Evolutionary conservation across 2,113 vertebrate genomes (phyloP).

Genomic region (Gavialis gangeticus): DNA sequence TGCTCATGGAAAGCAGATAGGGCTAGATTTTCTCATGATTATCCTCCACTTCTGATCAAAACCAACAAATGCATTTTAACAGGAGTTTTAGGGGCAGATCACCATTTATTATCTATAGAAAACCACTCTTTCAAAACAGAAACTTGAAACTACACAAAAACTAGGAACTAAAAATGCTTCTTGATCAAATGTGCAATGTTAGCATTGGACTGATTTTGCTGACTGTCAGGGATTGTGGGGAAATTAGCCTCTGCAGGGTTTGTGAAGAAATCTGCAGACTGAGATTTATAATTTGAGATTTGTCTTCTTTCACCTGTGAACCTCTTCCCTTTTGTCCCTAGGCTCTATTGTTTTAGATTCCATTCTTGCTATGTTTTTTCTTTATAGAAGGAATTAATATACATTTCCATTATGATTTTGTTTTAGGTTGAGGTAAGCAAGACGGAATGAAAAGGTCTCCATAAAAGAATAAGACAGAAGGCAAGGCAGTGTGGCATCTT

Average conservation of each 20-base stretch:
- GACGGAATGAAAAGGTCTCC: neutral
- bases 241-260: neutral
- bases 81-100: neutral
- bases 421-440: neutral
- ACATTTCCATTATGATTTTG: neutral
- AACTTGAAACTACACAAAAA: neutral
- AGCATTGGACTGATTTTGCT: neutral
- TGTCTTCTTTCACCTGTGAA: neutral
- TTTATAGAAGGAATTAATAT: neutral
- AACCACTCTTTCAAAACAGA: neutral
- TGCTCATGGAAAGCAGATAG: neutral
- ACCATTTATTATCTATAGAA: neutral
- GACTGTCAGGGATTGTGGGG: neutral
- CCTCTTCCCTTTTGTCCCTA: neutral
- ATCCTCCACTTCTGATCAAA: neutral
- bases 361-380: neutral
- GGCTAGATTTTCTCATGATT: accelerated
- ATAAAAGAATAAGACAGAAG: neutral
- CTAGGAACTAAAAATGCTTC: neutral
- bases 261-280: neutral
- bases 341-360: neutral
- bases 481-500: neutral
- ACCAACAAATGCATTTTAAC: neutral
- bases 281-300: no score
- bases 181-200: neutral